Evolutionary conservation across 2,113 vertebrate species (phyloP).

Genomic region (Engraulis encrasicolus): DNA sequence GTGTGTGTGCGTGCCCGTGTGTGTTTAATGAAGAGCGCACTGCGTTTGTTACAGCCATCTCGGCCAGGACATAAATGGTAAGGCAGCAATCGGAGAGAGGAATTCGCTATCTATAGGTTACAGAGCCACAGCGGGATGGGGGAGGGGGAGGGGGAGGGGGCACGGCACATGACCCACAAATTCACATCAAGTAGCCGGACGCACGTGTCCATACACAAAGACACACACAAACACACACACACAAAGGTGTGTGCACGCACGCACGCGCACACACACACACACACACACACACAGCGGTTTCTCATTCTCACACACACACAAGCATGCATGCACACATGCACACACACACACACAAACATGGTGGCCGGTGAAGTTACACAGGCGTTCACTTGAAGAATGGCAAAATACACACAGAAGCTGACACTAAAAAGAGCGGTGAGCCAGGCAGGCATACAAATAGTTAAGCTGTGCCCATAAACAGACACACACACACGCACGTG

Average conservation of each 20-base stretch:
- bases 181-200: slow-evolving; percentile 70
- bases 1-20: background rate
- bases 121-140: slow-evolving; percentile 54
- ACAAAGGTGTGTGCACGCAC: slow-evolving; percentile 58
- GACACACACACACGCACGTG: background rate
- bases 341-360: background rate
- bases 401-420: too few species aligned
- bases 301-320: slow-evolving; percentile 45
- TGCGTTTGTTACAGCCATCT: slow-evolving; percentile 66
- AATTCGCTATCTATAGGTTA: slow-evolving; percentile 73
- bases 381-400: too few species aligned
- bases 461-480: too few species aligned
- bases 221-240: slow-evolving; percentile 33
- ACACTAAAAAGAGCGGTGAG: too few species aligned
- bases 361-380: background rate
- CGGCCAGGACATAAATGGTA: slow-evolving; percentile 71
- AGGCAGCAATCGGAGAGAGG: slow-evolving; percentile 51
- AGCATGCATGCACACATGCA: too few species aligned
- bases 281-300: slow-evolving; percentile 44
- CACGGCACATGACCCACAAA: slow-evolving; percentile 56
- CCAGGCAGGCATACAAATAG: background rate
- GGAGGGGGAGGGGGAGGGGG: background rate
- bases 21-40: background rate
- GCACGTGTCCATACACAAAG: slow-evolving; percentile 36
- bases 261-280: slow-evolving; percentile 64